Conservation (phyloP, 64 coral and sea anemone species). For the Actinia equina region DNA sequence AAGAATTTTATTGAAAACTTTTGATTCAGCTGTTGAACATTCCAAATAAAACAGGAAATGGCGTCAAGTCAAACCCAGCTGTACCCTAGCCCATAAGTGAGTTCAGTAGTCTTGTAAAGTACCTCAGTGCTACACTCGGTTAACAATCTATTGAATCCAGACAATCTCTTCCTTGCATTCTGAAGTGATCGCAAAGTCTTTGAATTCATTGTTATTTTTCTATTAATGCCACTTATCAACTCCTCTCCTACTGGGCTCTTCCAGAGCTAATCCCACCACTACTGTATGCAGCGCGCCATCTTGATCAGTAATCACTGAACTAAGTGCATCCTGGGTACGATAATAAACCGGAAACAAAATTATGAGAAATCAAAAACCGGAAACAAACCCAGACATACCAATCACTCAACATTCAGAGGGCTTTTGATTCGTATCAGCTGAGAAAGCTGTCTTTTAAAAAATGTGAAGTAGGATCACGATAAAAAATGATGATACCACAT, state of each 20-base stretch:
- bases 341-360: not conserved
- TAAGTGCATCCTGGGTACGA: not conserved
- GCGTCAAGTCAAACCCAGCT: no score
- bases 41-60: no score
- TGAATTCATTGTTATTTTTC: not conserved
- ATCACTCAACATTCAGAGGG: not conserved
- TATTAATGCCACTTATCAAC: not conserved
- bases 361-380: not conserved
- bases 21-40: no score
- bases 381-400: conserved; percentile 1
- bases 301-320: no score
- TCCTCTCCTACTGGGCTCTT: no score
- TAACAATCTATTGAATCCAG: not conserved
- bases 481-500: no score
- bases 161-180: not conserved
- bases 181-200: not conserved
- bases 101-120: not conserved
- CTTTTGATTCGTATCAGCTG: not conserved
- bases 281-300: not conserved
- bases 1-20: no score
- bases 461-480: no score
- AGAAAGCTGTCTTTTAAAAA: not conserved
- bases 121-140: not conserved
- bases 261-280: no score
- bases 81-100: no score